A percentile compares a stretch with the other conserved stretches of the same genome.
These are phyloP conservation scores for Scolopax rusticola DNA, from an alignment of 2,797 vertebrate species.

Conservation along the genomic window DNA sequence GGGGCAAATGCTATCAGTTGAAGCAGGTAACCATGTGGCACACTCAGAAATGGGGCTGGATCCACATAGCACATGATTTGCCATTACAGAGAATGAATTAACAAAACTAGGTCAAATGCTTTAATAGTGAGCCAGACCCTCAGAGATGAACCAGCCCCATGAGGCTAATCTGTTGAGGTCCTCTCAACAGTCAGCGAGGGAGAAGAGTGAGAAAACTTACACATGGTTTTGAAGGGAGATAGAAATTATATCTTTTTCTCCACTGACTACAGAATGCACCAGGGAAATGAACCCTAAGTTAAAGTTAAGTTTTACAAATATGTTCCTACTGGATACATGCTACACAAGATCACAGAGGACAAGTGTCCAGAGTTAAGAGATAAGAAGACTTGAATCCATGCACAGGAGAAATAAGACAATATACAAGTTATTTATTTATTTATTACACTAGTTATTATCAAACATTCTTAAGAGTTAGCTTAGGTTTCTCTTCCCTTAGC, in stretches of 20 bases:
- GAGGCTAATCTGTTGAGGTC: background rate
- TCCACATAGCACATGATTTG: background rate
- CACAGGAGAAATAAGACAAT: background rate
- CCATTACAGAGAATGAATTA: background rate
- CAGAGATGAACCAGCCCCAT: background rate
- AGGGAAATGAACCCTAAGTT: rapidly evolving
- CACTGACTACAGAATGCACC: background rate
- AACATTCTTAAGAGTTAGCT: background rate
- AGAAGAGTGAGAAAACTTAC: background rate
- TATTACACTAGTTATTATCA: background rate
- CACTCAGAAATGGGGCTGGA: background rate
- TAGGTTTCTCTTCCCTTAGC: background rate
- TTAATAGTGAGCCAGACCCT: background rate
- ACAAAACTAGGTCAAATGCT: background rate
- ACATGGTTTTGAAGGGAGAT: background rate
- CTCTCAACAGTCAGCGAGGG: background rate
- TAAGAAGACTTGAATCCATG: background rate
- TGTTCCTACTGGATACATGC: background rate
- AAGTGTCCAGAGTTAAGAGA: background rate
- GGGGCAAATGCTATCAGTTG: rapidly evolving
- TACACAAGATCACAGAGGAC: background rate
- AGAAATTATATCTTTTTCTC: background rate
- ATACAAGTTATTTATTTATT: background rate
- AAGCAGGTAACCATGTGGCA: background rate
- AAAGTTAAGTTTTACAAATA: background rate